Base-by-base conservation (phyloP, 2,797 vertebrate genomes). In the Chelmon rostratus region DNA sequence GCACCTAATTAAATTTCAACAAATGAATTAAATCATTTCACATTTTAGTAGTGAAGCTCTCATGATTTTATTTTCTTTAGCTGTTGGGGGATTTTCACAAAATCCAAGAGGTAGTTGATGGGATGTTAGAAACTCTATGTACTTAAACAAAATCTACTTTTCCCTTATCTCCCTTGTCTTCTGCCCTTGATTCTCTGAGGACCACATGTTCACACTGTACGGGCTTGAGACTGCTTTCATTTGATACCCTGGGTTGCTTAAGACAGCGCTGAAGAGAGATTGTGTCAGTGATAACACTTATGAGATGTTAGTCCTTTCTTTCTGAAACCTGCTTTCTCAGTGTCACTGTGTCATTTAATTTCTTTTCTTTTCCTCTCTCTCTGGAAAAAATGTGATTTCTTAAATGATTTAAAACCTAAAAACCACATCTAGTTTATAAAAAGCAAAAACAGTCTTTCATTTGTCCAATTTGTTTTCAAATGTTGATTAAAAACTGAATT, bases 401-500 rank as follows among this genome's bases (percentile, higher is more conserved):
- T 86, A 89, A 91, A 84, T 84, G 79, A 90, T 88, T 91, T 90
- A 75, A 92, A 78, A 54, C 62, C 84, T 83, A 68, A 88, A 89
- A 87, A 49, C 31, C 81, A 83, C 89, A 83, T 68, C 58, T 91
- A 87, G 88, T 93, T 90, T 88, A 76, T 90, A 79, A 87, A 79
- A 79, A 83, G 81, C 81, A 80, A 83, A 85, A 74, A 73, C 73
- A 68, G 84, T 90, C 86, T 90, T 90, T 91, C 76, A 84, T 92
- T 93, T 93, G 92, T 92, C 86, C 84, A 76, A 85, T 84, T 91
- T 89, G 89, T 93, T 93, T 93, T 86, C 85, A 86, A 81, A 88
- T 90, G 86, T 93, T 93, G 87, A 91, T 92, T 93, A 92, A 92
- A 94, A 90, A 79, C 80, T 82, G 84, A 86, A 91, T 94, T 93